Base-by-base conservation (phyloP, 2,888 invertebrate genomes). In the Drosophila kambysellisi region DNA sequence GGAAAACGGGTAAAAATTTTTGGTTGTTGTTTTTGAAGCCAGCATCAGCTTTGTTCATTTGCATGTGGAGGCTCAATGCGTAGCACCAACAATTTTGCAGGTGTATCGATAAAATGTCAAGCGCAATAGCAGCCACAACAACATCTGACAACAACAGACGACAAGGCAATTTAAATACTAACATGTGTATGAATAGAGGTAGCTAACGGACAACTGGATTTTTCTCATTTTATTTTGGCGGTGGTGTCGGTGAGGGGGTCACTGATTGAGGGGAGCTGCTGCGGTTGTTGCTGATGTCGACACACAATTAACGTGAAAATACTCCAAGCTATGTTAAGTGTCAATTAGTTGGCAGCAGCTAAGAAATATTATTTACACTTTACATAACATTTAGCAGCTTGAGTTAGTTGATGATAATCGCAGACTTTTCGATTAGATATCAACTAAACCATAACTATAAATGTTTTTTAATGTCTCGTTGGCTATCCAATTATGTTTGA, bases 111-210 rank as follows among this genome's bases (percentile, higher is more conserved):
- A 74, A 74, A 90, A 83, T 87, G 91, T 89, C 89, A 79, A 74
- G 60, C 74, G 84, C 78, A 86, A 73, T 61, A 69, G 63, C 70
- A 73, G 61, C 70, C 58, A 73, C 52, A 69, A 41, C 65, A 65
- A 53, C 82, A 69, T 29, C n/a, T 65, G 67, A 82, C 83, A 70
- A 61, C 69, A 72, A 61, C 82, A 70, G 70, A 66, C 82, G 81
- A 88, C 89, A 83, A 81, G 84, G 91, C 91, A 86, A 91, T 89
- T 84, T 86, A 89, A 85, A 89, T 84, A 82, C 89, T 64, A 84
- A 84, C 76, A 89, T 88, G 74, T 82, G 83, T 72, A 67, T 75
- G 76, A 78, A 74, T 70, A 33, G 70, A 69, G 76, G 57, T 68
- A 72, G 75, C 65, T 60, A 69, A 57, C 64, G 61, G 62, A 67